Percentiles rank a stretch among this genome's conserved stretches.
These are phyloP conservation scores for Artibeus jamaicensis DNA, from an alignment of 2,797 vertebrate genomes.

Conservation along the genomic window DNA sequence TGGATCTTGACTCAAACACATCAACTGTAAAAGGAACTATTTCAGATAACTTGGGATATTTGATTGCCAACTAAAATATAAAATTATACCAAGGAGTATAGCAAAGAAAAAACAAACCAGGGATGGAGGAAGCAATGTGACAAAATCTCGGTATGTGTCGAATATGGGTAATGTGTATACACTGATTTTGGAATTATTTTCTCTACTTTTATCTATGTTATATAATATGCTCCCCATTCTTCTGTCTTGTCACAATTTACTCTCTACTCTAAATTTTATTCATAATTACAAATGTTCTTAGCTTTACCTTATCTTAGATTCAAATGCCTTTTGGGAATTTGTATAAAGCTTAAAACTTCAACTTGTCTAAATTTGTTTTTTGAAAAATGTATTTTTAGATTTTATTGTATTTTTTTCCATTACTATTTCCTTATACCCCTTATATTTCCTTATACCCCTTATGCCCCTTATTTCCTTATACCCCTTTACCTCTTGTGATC, in stretches of 20 bases:
- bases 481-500: too few species aligned
- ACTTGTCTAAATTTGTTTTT: background rate
- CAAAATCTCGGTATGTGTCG: background rate
- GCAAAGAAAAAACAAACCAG: background rate
- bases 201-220: background rate
- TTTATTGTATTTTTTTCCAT: too few species aligned
- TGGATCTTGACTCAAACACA: background rate
- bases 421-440: too few species aligned
- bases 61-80: background rate
- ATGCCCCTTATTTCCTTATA: too few species aligned
- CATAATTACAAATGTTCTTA: background rate
- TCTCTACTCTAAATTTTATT: background rate
- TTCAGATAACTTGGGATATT: background rate
- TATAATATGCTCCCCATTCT: background rate
- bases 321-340: background rate
- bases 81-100: background rate
- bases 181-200: background rate
- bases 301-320: background rate
- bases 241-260: background rate
- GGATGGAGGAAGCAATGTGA: background rate
- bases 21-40: background rate
- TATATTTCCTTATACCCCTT: too few species aligned
- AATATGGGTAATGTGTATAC: background rate
- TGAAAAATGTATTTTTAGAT: background rate
- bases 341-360: background rate